Evolutionary conservation across 2,797 vertebrate genomes (phyloP).

Genomic region (Melanotaenia maccullochi): DNA sequence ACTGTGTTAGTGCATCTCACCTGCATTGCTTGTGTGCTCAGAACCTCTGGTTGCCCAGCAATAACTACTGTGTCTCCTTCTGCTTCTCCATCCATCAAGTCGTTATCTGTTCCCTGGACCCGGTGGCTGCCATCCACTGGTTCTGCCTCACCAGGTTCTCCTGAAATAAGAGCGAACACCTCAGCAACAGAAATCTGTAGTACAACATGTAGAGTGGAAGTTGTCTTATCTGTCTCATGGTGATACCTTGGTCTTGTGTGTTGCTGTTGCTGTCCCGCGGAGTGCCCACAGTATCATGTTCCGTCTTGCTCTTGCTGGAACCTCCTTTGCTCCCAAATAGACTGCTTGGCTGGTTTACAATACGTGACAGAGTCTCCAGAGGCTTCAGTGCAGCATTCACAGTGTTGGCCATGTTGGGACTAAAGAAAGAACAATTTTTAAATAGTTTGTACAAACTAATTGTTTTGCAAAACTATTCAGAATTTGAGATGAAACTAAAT

Average conservation of each 20-base stretch:
- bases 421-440: constrained; percentile 50
- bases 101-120: constrained; percentile 88
- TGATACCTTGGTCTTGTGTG: constrained; percentile 89
- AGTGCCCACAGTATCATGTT: constrained; percentile 89
- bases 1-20: constrained; percentile 62
- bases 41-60: constrained; percentile 92
- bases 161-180: constrained; percentile 68
- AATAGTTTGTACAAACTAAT: background rate
- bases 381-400: constrained; percentile 97
- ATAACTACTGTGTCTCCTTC: constrained; percentile 93
- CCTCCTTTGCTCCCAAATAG: constrained; percentile 93
- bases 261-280: constrained; percentile 90
- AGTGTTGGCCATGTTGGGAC: constrained; percentile 98
- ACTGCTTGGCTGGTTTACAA: constrained; percentile 96
- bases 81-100: constrained; percentile 95
- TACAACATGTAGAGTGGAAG: background rate
- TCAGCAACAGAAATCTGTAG: constrained; percentile 22
- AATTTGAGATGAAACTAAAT: background rate
- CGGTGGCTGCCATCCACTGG: constrained; percentile 90
- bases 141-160: constrained; percentile 90
- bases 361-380: constrained; percentile 93
- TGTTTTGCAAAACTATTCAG: background rate
- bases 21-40: constrained; percentile 96
- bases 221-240: background rate
- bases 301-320: constrained; percentile 92